These are phyloP conservation scores for Xestobium rufovillosum DNA, from an alignment of 2,888 invertebrate genomes.

Conservation along the genomic window DNA sequence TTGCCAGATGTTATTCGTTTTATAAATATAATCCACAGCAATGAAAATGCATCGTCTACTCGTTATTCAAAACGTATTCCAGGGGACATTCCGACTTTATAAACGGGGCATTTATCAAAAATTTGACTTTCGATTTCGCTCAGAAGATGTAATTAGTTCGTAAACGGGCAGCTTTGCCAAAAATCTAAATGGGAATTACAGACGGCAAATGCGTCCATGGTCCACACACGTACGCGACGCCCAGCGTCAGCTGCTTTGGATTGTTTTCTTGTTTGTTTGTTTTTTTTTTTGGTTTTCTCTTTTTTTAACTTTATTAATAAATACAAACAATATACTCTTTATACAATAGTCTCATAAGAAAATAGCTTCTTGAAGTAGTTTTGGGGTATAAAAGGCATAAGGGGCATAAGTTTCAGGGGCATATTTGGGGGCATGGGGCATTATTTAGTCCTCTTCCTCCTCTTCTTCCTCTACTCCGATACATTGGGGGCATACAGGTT, in stretches of 20 bases:
- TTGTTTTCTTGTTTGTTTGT: slow-evolving; percentile 25
- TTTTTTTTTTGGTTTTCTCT: slow-evolving; percentile 26
- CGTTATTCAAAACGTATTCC: too few relatives aligned
- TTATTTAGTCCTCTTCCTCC: slow-evolving; percentile 46
- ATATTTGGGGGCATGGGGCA: slow-evolving; percentile 23
- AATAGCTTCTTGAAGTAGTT: slow-evolving; percentile 3
- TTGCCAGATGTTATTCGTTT: too few relatives aligned
- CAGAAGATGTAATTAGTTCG: too few relatives aligned
- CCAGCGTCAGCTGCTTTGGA: slow-evolving; percentile 18
- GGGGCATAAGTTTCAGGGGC: slow-evolving; percentile 35
- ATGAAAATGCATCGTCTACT: too few relatives aligned
- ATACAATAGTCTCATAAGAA: slow-evolving; percentile 10
- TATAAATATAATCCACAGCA: too few relatives aligned
- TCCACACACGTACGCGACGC: too few relatives aligned
- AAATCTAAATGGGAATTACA: too few relatives aligned
- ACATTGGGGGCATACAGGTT: slow-evolving; percentile 91
- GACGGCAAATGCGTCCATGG: too few relatives aligned
- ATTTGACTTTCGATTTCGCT: too few relatives aligned
- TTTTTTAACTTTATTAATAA: slow-evolving; percentile 24
- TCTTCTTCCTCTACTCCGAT: slow-evolving; percentile 86
- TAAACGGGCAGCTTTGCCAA: too few relatives aligned
- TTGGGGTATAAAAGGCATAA: slow-evolving; percentile 31
- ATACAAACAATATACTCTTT: slow-evolving; percentile 4
- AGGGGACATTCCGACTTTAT: too few relatives aligned
- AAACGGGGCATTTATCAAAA: too few relatives aligned